phyloP scores from a whole-genome alignment of 2,113 vertebrate genomes.

The Astatoreochromis straeleni region DNA sequence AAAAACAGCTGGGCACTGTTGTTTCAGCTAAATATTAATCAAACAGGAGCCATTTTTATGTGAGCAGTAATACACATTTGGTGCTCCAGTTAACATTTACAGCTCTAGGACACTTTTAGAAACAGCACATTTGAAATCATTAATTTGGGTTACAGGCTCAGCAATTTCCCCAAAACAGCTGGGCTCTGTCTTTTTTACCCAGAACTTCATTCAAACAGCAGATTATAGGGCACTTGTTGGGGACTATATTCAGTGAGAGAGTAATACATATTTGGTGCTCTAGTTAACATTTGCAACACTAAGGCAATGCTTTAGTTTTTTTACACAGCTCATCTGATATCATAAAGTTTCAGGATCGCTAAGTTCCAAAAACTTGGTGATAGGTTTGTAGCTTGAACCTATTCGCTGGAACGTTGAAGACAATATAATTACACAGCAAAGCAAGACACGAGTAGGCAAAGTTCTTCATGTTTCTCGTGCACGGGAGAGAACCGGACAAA shows the following conservation, averaged over 20 bases:
- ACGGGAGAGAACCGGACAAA: too few relatives aligned
- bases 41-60: background rate
- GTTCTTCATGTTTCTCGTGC: too few relatives aligned
- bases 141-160: background rate
- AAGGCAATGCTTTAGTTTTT: background rate
- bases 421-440: too few relatives aligned
- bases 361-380: background rate
- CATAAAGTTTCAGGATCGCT: background rate
- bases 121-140: background rate
- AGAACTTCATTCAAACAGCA: background rate
- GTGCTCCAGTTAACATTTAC: background rate
- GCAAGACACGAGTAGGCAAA: too few relatives aligned
- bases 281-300: background rate
- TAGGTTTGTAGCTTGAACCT: too few relatives aligned
- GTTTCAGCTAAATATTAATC: background rate
- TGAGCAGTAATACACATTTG: background rate
- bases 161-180: background rate
- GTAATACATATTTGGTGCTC: background rate
- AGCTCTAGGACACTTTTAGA: background rate
- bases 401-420: too few relatives aligned
- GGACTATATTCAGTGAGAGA: background rate
- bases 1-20: background rate
- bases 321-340: background rate
- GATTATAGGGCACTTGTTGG: background rate
- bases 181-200: background rate